Evolutionary conservation across 2,888 invertebrate genomes (phyloP).

Genomic region (Cephonodes hylas): DNA sequence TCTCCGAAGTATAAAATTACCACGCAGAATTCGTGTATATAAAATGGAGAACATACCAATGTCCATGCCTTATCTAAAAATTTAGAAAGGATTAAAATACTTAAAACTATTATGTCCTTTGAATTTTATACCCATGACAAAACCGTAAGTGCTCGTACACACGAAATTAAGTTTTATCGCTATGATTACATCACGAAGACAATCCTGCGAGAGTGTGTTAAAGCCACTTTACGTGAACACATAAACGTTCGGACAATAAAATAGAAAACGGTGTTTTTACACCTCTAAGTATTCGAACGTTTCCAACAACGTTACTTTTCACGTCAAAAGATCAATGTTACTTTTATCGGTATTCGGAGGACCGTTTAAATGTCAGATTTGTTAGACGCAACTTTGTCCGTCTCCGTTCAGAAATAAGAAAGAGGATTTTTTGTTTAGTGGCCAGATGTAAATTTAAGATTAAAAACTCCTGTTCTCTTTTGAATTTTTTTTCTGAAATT

Average conservation of each 20-base stretch:
- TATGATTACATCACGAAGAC: background rate
- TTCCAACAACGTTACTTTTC: background rate
- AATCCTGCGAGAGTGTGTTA: background rate
- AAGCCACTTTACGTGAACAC: background rate
- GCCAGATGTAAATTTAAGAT: background rate
- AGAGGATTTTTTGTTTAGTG: too few species aligned
- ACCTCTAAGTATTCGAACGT: background rate
- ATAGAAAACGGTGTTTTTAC: constrained; percentile 6
- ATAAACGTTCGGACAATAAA: constrained; percentile 1
- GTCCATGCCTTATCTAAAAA: background rate
- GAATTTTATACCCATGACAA: background rate
- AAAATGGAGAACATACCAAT: too few species aligned
- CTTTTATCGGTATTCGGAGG: background rate
- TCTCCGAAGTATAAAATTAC: too few species aligned
- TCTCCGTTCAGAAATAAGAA: too few species aligned
- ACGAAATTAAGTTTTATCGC: background rate
- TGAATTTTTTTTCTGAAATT: too few species aligned
- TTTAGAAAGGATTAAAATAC: background rate
- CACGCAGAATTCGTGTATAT: too few species aligned
- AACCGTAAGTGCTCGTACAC: background rate
- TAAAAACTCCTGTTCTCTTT: too few species aligned
- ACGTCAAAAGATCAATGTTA: background rate
- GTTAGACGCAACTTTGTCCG: background rate
- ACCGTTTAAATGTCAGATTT: background rate
- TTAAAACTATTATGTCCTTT: background rate